A percentile compares a stretch with the other conserved stretches of the same genome.
Evolutionary conservation across 2,113 vertebrate genomes (phyloP).

Genomic region (Podocnemis expansa): DNA sequence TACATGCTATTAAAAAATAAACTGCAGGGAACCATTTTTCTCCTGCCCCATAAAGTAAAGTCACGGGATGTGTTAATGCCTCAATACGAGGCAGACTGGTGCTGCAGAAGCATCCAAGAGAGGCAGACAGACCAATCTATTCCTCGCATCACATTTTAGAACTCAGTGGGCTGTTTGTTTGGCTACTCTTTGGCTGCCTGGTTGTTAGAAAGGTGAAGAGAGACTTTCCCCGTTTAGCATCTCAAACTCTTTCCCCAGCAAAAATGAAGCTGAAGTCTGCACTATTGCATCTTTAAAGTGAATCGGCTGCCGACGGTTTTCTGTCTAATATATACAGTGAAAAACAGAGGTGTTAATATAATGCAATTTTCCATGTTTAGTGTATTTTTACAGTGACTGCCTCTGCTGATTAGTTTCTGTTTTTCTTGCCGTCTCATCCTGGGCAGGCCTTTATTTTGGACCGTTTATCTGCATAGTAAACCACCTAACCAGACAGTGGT

Average conservation of each 20-base stretch:
- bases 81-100: background rate
- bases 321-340: background rate
- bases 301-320: constrained; percentile 16
- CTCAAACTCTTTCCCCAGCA: background rate
- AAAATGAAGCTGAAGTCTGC: background rate
- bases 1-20: constrained; percentile 18
- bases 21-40: constrained; percentile 14
- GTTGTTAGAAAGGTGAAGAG: background rate
- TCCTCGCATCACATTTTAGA: background rate
- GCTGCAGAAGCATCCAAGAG: background rate
- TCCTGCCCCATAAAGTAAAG: background rate
- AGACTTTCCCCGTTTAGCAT: constrained; percentile 12
- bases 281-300: background rate
- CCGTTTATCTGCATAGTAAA: constrained; percentile 53
- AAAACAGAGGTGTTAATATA: constrained; percentile 47
- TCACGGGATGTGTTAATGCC: background rate
- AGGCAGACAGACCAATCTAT: rapidly evolving
- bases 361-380: constrained; percentile 59
- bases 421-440: constrained; percentile 40
- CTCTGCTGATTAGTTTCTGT: constrained; percentile 53
- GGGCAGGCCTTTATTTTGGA: constrained; percentile 38
- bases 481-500: constrained; percentile 6
- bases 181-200: background rate
- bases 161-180: rapidly evolving
- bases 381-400: constrained; percentile 34